phyloP scores from a whole-genome alignment of 2,797 vertebrate genomes.

The Rhinophrynus dorsalis region DNA sequence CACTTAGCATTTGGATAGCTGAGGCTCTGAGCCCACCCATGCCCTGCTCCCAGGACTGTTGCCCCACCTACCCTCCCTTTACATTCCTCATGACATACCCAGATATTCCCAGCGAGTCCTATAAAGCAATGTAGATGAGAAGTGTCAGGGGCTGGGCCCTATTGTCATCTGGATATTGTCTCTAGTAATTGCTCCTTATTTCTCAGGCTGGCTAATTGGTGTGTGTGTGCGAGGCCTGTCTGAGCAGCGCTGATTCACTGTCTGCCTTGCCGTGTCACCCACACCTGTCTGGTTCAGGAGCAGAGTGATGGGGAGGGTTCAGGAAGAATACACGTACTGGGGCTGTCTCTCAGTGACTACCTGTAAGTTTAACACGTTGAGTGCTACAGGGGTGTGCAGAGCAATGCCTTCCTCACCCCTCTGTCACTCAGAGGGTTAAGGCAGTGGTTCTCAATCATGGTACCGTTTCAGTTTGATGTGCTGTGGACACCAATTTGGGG shows the following conservation, averaged over 20 bases:
- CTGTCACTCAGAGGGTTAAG: no score
- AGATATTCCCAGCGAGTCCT: neutral
- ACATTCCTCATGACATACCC: conserved; percentile 9
- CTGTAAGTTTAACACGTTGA: no score
- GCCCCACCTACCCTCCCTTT: no score
- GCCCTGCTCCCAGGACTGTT: no score
- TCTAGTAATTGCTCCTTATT: conserved; percentile 31
- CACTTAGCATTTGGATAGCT: no score
- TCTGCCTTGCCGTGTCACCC: conserved; percentile 35
- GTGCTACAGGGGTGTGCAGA: no score
- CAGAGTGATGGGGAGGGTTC: neutral
- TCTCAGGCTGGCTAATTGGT: conserved; percentile 43
- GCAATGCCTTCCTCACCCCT: no score
- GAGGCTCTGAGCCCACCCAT: no score
- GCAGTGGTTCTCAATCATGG: no score
- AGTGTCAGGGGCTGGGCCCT: conserved; percentile 13
- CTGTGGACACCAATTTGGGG: no score
- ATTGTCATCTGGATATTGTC: conserved; percentile 1
- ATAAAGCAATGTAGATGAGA: conserved; percentile 2
- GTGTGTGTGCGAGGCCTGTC: conserved; percentile 37
- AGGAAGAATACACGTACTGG: neutral
- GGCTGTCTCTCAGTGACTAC: no score
- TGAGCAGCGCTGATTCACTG: conserved; percentile 45
- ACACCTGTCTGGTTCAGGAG: conserved; percentile 39
- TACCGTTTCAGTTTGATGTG: neutral